Evolutionary conservation across 2,888 invertebrate genomes (phyloP), one percentile per base, ranked within the genome.

Genomic region (Tridacna crocea): DNA sequence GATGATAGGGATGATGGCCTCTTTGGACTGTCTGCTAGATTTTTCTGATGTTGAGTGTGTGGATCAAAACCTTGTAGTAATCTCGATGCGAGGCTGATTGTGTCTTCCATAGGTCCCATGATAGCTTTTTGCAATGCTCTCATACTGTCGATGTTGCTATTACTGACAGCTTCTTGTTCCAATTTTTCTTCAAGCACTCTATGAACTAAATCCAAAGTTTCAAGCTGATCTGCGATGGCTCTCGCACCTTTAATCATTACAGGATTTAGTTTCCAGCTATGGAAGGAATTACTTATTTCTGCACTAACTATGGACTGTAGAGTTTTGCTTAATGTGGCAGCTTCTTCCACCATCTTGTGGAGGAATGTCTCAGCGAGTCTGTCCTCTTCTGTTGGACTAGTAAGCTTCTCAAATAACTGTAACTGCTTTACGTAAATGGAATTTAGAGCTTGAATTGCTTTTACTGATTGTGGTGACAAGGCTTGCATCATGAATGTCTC

Each of bases 201-300:
- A 47, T 51, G 22, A 17, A 70, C 19, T 24, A 48, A 13, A 48
- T 70, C 70, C 15, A 51, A 47, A 1, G 51, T 70, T 26, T 70
- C 70, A 22, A 70, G 15, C 12, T 80, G 80, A 22, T 80, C 72
- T 26, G 75, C 65, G 10, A 80, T 24, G 11, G 63, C 17, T 66
- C 77, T 80, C 17, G 75, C 22, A 66, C 66, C 24, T 36, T 80
- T 79, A 22, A 82, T 65, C 47, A 79, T 22, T 0, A 79, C 70
- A n/a, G 79, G 77, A 46, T 26, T 75, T 6, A 70, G n/a, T 47
- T 70, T 70, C n/a, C 13, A 51, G 13, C 22, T 51, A n/a, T 46
- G 0, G 11, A 17, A 19, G 12, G 70, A 22, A 22, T 22, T 11
- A 24, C 24, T 13, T 17, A 48, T 4, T 10, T 70, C 47, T 27